These are phyloP conservation scores for Chrysogorgia sp. DNA, from an alignment of 92 coral and sea anemone genomes.

Conservation along the genomic window DNA sequence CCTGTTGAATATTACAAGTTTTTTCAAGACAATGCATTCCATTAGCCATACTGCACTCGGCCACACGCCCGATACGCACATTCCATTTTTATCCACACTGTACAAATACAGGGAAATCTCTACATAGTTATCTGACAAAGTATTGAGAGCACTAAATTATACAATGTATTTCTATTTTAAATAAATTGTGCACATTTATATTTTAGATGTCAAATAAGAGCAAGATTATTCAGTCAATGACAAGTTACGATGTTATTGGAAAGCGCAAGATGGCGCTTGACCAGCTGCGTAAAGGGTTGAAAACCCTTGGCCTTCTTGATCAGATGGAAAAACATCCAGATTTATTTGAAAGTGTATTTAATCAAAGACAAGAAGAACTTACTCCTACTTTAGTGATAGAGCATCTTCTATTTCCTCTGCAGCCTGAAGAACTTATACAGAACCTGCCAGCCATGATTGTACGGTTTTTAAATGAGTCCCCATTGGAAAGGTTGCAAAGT, in stretches of 20 bases:
- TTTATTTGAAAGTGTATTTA: slow-evolving; percentile 54
- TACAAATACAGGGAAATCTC: too few relatives aligned
- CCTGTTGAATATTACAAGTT: too few relatives aligned
- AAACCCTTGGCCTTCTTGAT: slow-evolving; percentile 48
- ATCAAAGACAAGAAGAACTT: slow-evolving; percentile 46
- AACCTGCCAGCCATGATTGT: background rate
- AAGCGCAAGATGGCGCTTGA: slow-evolving; percentile 53
- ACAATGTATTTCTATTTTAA: background rate
- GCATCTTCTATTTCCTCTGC: slow-evolving; percentile 41
- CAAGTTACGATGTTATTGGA: slow-evolving; percentile 54
- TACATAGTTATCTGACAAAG: background rate
- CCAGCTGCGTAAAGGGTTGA: slow-evolving; percentile 63
- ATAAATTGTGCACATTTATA: background rate
- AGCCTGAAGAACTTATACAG: slow-evolving; percentile 10
- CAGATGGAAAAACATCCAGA: slow-evolving; percentile 55
- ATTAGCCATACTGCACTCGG: too few relatives aligned
- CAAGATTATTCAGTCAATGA: slow-evolving; percentile 43
- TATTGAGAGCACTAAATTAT: background rate
- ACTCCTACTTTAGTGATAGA: slow-evolving; percentile 48
- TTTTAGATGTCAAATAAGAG: slow-evolving; percentile 29
- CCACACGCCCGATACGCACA: too few relatives aligned
- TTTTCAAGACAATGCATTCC: too few relatives aligned
- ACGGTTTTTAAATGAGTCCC: slow-evolving; percentile 31
- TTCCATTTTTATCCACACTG: too few relatives aligned
- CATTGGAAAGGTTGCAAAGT: slow-evolving; percentile 53